Conservation (phyloP, 2,113 vertebrate species). For the Xiphophorus maculatus region DNA sequence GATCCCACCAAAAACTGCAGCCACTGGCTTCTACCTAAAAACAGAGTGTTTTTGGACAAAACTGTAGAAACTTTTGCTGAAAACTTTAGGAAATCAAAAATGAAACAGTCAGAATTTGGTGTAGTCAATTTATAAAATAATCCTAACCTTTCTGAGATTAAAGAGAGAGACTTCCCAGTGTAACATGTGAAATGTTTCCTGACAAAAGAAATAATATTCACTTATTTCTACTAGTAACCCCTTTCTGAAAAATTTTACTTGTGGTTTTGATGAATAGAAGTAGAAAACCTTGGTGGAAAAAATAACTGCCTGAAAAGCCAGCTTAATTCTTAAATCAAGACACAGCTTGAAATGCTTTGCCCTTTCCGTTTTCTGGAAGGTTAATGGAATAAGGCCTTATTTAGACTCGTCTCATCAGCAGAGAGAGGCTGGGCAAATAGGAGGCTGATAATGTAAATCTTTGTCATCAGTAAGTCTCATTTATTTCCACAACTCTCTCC, state of each 20-base stretch:
- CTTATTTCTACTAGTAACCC: slow-evolving; percentile 11
- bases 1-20: not conserved
- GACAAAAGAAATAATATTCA: slow-evolving; percentile 1
- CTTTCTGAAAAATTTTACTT: slow-evolving; percentile 1
- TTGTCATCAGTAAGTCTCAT: slow-evolving; percentile 30
- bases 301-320: not conserved
- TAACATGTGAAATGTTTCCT: slow-evolving; percentile 8
- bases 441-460: slow-evolving; percentile 41
- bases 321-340: slow-evolving; percentile 13
- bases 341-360: slow-evolving; percentile 8
- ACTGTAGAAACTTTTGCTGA: too few relatives aligned
- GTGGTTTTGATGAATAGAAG: not conserved
- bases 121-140: not conserved
- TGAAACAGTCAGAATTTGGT: too few relatives aligned
- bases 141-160: not conserved
- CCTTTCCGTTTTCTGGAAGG: slow-evolving; percentile 42
- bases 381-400: slow-evolving; percentile 42
- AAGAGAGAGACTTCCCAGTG: not conserved
- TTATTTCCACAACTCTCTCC: slow-evolving; percentile 15
- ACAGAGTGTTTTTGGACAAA: too few relatives aligned
- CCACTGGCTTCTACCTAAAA: not conserved
- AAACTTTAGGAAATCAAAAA: too few relatives aligned
- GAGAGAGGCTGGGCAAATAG: slow-evolving; percentile 14
- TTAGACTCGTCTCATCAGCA: slow-evolving; percentile 41
- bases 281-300: slow-evolving; percentile 21